These are phyloP conservation scores for Chelidonichthys spinosus DNA, from an alignment of 2,797 vertebrate genomes.

Conservation along the genomic window DNA sequence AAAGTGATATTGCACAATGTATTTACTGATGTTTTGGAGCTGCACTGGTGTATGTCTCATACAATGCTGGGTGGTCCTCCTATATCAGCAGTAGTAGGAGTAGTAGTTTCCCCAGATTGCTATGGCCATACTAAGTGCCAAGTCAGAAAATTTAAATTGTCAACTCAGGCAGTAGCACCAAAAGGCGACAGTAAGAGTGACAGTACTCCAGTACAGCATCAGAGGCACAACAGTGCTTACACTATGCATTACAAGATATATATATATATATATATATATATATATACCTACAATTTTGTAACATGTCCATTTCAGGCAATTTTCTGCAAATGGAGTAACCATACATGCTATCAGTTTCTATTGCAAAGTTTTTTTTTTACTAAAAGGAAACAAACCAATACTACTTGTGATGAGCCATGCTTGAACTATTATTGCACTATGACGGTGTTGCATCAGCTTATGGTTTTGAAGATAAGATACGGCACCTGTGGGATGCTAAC, in stretches of 20 bases:
- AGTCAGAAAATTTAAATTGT: slow-evolving; percentile 14
- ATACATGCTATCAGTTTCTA: slow-evolving; percentile 4
- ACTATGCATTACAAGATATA: neutral
- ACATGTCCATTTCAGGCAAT: neutral
- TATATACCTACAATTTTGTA: neutral
- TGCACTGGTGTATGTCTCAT: neutral
- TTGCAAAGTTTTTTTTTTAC: neutral
- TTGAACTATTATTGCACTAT: neutral
- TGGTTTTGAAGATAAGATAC: neutral
- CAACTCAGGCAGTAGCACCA: neutral
- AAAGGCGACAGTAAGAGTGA: neutral
- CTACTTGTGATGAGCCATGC: neutral
- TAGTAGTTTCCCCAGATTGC: slow-evolving; percentile 12
- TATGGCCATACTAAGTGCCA: neutral
- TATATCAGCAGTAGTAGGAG: neutral
- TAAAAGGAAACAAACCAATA: neutral
- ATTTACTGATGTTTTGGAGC: neutral
- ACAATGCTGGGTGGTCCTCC: neutral
- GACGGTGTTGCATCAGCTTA: neutral
- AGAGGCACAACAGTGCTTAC: neutral
- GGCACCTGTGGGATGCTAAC: neutral
- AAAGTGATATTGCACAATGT: neutral
- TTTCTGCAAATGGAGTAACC: neutral
- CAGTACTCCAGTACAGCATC: neutral
- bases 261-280: no score